These are phyloP conservation scores for Ctenochaetus hawaiiensis DNA, from an alignment of 2,797 vertebrate species.

Conservation along the genomic window DNA sequence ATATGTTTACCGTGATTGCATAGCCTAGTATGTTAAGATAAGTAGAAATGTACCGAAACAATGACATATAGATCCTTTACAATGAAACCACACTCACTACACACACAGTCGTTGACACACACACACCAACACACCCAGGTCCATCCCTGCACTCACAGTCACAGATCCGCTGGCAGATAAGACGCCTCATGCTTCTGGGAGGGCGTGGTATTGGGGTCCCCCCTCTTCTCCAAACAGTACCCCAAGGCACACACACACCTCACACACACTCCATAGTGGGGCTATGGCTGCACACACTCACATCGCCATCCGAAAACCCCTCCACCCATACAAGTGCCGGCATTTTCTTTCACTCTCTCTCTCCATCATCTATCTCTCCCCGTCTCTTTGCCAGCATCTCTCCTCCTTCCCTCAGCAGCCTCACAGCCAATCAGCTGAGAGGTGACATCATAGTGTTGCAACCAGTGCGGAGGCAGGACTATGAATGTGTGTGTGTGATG, in stretches of 20 bases:
- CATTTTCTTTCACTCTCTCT: conserved; percentile 89
- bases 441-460: conserved; percentile 87
- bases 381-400: conserved; percentile 73
- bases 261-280: conserved; percentile 77
- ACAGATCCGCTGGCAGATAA: conserved; percentile 99
- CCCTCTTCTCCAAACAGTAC: conserved; percentile 75
- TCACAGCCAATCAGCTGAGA: conserved; percentile 78
- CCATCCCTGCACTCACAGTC: conserved; percentile 94
- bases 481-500: conserved; percentile 45
- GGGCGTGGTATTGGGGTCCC: conserved; percentile 71
- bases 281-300: conserved; percentile 68
- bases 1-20: conserved; percentile 8
- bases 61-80: background rate
- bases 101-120: conserved; percentile 10
- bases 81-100: conserved; percentile 1
- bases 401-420: conserved; percentile 73
- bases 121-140: conserved; percentile 72
- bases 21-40: conserved; percentile 15
- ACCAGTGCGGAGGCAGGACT: conserved; percentile 84
- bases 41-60: conserved; percentile 17
- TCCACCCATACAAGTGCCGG: conserved; percentile 90
- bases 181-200: conserved; percentile 91
- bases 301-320: conserved; percentile 80
- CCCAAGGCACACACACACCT: conserved; percentile 73
- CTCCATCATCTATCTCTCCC: conserved; percentile 50